phyloP scores from a whole-genome alignment of 1,140 invertebrate genomes.

The Drosophila sucinea region DNA sequence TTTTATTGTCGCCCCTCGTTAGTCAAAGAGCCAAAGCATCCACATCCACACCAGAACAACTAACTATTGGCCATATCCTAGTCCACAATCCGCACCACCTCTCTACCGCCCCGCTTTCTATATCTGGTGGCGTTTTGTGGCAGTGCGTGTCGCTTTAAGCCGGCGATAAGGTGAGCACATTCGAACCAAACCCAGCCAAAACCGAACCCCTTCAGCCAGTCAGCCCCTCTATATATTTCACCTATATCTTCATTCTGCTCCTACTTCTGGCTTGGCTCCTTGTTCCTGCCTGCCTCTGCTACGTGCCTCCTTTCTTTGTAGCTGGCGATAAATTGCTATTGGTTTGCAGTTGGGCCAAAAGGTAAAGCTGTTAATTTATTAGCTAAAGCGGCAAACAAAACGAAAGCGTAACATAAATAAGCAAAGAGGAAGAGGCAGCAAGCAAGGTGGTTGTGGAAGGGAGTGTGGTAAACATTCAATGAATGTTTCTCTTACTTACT shows the following conservation, averaged over 20 bases:
- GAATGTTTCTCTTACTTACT: slow-evolving; percentile 23
- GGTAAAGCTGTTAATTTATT: slow-evolving; percentile 80
- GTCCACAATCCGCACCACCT: not conserved
- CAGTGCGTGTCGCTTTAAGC: slow-evolving; percentile 74
- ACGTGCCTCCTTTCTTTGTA: slow-evolving; percentile 67
- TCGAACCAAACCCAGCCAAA: slow-evolving; percentile 33
- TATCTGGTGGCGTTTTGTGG: slow-evolving; percentile 19
- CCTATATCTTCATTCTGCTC: slow-evolving; percentile 10
- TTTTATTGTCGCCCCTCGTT: slow-evolving; percentile 76
- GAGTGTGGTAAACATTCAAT: slow-evolving; percentile 41
- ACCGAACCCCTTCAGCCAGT: slow-evolving; percentile 9
- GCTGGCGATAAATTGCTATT: slow-evolving; percentile 76
- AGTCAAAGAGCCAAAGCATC: slow-evolving; percentile 54
- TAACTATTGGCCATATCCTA: slow-evolving; percentile 54
- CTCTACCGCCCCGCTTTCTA: not conserved
- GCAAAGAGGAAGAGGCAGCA: slow-evolving; percentile 7
- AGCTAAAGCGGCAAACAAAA: slow-evolving; percentile 72
- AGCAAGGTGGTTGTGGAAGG: not conserved
- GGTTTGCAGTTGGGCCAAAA: slow-evolving; percentile 68
- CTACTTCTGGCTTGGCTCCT: not conserved
- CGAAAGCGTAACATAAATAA: slow-evolving; percentile 69
- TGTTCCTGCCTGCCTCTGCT: not conserved
- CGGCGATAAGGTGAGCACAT: slow-evolving; percentile 78
- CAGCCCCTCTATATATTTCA: slow-evolving; percentile 10
- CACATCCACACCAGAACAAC: slow-evolving; percentile 41